Percentiles rank a stretch among this genome's conserved stretches.
Evolutionary conservation across 2,113 vertebrate species (phyloP).

Genomic region (Aythya baeri): DNA sequence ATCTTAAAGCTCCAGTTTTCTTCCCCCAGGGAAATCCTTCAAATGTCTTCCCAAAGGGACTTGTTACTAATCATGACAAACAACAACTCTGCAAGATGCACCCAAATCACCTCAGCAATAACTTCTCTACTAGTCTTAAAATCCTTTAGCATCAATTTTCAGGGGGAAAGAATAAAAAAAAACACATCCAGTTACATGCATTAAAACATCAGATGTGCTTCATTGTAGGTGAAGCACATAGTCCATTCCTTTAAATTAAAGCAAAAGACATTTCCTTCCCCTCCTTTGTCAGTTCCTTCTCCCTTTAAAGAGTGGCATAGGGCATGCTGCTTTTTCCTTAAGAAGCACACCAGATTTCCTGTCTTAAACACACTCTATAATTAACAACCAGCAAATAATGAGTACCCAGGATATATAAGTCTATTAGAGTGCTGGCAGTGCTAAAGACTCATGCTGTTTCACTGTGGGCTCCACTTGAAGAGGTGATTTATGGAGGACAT

Average conservation of each 20-base stretch:
- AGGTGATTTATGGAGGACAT: constrained; percentile 72
- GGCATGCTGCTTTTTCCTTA: constrained; percentile 52
- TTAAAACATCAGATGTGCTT: not conserved
- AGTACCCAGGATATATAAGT: constrained; percentile 71
- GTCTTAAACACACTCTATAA: constrained; percentile 67
- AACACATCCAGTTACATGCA: not conserved
- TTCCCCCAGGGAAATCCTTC: not conserved
- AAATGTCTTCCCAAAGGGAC: not conserved
- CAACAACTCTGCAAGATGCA: not conserved
- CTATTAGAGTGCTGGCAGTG: constrained; percentile 71
- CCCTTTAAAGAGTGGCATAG: constrained; percentile 18
- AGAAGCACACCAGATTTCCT: constrained; percentile 67
- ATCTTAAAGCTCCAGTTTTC: not conserved
- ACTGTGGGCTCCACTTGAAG: constrained; percentile 69
- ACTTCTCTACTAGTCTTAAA: not conserved
- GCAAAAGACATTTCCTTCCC: constrained; percentile 6
- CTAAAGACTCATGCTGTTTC: constrained; percentile 72
- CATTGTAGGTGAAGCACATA: not conserved
- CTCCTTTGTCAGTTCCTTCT: not conserved
- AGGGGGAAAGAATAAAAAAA: not conserved
- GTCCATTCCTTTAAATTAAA: constrained; percentile 1
- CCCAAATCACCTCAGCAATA: not conserved
- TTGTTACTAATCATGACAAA: not conserved
- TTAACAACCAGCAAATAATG: constrained; percentile 70
- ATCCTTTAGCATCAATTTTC: not conserved